These are phyloP conservation scores for Ophonus ardosiacus DNA, from an alignment of 2,888 invertebrate genomes.

Conservation along the genomic window DNA sequence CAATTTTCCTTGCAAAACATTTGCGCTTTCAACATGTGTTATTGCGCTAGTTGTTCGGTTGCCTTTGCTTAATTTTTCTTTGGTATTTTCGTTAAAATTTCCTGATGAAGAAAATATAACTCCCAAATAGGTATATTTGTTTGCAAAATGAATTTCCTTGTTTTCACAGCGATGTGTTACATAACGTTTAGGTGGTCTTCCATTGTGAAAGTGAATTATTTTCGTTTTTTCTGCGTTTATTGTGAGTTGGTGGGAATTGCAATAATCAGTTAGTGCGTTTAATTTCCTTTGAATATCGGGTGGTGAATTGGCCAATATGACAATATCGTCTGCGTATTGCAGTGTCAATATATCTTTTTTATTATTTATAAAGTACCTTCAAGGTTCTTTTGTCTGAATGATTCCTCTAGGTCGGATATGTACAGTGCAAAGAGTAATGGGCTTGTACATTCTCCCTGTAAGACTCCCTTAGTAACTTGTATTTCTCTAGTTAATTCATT, in stretches of 20 bases:
- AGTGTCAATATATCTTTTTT: background rate
- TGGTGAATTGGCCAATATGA: background rate
- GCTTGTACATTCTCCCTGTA: constrained; percentile 16
- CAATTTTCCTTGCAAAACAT: background rate
- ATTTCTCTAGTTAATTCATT: background rate
- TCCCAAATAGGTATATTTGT: background rate
- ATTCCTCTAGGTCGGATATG: constrained; percentile 13
- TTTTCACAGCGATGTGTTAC: background rate
- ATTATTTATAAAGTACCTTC: background rate
- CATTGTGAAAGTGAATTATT: too few species aligned
- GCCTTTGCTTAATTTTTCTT: background rate
- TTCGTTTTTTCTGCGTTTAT: too few species aligned
- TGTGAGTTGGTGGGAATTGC: too few species aligned
- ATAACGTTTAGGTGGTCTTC: too few species aligned
- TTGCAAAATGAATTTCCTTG: background rate
- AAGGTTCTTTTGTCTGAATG: background rate
- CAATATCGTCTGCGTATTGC: constrained; percentile 12
- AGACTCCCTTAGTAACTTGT: constrained; percentile 9
- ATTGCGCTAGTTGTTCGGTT: background rate
- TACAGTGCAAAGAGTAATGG: constrained; percentile 20
- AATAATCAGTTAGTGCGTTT: too few species aligned
- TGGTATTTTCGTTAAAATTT: background rate
- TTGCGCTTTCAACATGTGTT: background rate
- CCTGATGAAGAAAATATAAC: too few species aligned
- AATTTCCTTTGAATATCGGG: too few species aligned